These are phyloP conservation scores for Diaphora mendica DNA, from an alignment of 2,888 invertebrate genomes.

Conservation along the genomic window DNA sequence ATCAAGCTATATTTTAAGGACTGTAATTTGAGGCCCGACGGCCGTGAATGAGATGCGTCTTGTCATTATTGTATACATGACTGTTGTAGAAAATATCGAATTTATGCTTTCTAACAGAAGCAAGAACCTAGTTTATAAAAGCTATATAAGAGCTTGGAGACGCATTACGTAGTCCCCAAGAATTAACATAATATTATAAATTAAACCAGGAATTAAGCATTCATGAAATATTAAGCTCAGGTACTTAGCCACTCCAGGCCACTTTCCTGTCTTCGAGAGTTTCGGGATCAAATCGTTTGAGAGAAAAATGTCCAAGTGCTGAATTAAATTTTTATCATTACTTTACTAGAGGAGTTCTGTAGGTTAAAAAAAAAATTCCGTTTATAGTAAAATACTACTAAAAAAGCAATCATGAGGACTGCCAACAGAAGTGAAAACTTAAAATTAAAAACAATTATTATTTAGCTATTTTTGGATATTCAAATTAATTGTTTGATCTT, in stretches of 20 bases:
- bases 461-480: too few species aligned
- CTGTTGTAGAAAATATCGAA: too few species aligned
- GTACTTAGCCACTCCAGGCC: constrained; percentile 7
- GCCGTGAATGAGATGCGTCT: too few species aligned
- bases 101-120: too few species aligned
- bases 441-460: too few species aligned
- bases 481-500: too few species aligned
- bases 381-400: not conserved
- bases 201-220: constrained; percentile 31
- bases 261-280: not conserved
- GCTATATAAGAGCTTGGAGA: constrained; percentile 1
- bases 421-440: too few species aligned
- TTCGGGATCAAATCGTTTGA: constrained; percentile 6
- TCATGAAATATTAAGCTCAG: constrained; percentile 40
- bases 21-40: too few species aligned
- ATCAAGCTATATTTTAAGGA: too few species aligned
- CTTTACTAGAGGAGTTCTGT: not conserved
- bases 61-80: too few species aligned
- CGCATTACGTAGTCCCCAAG: not conserved
- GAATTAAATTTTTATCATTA: not conserved
- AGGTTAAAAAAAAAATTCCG: not conserved
- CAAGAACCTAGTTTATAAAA: too few species aligned
- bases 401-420: too few species aligned
- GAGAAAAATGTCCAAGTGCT: not conserved
- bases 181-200: constrained; percentile 37